These are phyloP conservation scores for Spodoptera litura DNA, from an alignment of 1,140 invertebrate species.

Conservation along the genomic window DNA sequence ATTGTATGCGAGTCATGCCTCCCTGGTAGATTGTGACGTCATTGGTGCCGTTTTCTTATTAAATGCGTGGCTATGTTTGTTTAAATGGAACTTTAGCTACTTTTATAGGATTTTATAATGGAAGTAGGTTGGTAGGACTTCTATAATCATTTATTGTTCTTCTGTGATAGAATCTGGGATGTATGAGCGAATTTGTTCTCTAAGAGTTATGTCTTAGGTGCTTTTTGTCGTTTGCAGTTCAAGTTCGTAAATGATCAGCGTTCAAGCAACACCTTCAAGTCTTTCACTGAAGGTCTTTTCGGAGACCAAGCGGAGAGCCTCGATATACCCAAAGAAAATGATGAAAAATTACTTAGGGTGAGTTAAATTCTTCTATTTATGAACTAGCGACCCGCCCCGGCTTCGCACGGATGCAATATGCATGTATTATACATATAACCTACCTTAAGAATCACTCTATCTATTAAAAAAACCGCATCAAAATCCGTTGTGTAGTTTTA, in stretches of 20 bases:
- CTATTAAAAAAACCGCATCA: too few species aligned
- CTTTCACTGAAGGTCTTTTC: conserved; percentile 78
- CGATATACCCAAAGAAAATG: conserved; percentile 67
- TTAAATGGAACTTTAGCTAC: too few species aligned
- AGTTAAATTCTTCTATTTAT: background rate
- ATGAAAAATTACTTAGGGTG: conserved; percentile 73
- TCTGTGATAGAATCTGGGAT: too few species aligned
- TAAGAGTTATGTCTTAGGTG: too few species aligned
- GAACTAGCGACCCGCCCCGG: too few species aligned
- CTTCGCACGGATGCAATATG: too few species aligned
- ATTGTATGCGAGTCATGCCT: background rate
- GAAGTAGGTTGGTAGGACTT: background rate
- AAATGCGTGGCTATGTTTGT: background rate
- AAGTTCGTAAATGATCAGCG: conserved; percentile 72
- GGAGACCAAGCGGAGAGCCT: conserved; percentile 63
- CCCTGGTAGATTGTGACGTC: background rate
- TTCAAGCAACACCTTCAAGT: conserved; percentile 68
- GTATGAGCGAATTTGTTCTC: too few species aligned
- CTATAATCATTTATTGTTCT: background rate
- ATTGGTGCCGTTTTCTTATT: background rate
- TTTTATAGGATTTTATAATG: background rate
- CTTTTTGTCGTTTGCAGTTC: conserved; percentile 67
- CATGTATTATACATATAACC: too few species aligned
- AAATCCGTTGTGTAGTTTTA: too few species aligned
- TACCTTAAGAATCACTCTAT: too few species aligned